These are phyloP conservation scores for Lasiurus borealis DNA, from an alignment of 2,113 vertebrate species.

Conservation along the genomic window DNA sequence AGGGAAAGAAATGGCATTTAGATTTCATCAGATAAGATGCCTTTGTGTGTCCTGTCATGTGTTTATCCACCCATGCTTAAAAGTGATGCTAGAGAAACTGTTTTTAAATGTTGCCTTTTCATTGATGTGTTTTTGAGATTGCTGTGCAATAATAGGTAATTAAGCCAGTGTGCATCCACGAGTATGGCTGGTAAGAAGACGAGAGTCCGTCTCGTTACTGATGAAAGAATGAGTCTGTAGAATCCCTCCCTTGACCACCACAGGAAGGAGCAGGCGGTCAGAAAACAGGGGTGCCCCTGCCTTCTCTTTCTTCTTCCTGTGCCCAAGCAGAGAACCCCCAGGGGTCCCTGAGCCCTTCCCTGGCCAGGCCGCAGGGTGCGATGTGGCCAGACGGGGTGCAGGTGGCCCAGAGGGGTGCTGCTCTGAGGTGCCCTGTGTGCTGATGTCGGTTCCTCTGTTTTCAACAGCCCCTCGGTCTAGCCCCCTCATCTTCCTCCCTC, in stretches of 20 bases:
- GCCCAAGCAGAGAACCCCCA: background rate
- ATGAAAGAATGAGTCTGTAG: background rate
- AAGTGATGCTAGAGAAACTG: background rate
- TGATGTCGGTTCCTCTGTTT: background rate
- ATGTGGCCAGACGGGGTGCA: background rate
- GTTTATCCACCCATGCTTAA: background rate
- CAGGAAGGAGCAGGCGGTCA: background rate
- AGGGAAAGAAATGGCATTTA: background rate
- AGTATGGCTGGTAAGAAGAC: background rate
- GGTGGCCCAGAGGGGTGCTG: fast-evolving
- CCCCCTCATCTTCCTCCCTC: background rate
- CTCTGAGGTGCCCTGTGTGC: background rate
- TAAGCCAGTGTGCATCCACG: background rate
- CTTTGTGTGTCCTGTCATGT: constrained; percentile 4
- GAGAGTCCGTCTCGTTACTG: background rate
- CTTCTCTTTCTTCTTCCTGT: background rate
- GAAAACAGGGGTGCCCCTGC: background rate
- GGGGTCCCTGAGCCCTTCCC: background rate
- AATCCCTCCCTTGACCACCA: background rate
- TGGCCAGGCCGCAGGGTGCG: background rate
- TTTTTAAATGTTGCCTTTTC: background rate
- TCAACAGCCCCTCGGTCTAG: background rate
- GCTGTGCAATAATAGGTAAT: background rate
- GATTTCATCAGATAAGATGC: background rate
- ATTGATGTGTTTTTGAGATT: background rate